phyloP scores from a whole-genome alignment of 1,140 invertebrate species.

The Drosophila insularis region DNA sequence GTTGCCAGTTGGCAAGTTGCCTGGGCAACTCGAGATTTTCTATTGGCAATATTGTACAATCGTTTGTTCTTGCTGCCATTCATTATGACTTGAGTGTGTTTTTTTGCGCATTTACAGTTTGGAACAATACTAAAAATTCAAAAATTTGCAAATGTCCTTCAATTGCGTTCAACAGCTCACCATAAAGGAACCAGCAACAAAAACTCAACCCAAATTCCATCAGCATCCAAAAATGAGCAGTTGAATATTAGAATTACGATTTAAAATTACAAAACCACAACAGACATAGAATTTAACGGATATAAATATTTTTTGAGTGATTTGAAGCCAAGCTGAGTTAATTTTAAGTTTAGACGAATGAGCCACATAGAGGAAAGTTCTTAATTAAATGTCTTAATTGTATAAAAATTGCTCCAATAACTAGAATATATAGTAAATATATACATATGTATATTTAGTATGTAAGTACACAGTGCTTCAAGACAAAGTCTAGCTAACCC shows the following conservation, averaged over 20 bases:
- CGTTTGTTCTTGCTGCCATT: conserved; percentile 29
- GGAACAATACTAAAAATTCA: conserved; percentile 62
- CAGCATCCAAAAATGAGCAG: no score
- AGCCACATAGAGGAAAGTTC: not conserved
- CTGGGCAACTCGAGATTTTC: conserved; percentile 21
- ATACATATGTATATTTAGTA: not conserved
- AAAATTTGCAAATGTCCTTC: conserved; percentile 25
- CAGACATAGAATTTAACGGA: conserved; percentile 39
- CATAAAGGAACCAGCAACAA: conserved; percentile 25
- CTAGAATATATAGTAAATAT: no score
- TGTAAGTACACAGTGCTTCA: not conserved
- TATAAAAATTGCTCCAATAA: not conserved
- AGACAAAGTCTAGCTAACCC: conserved; percentile 23
- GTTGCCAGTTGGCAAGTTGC: conserved; percentile 15
- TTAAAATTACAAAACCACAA: not conserved
- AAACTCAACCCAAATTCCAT: no score
- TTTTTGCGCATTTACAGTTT: conserved; percentile 67
- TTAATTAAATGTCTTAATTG: conserved; percentile 10
- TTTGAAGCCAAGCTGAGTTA: conserved; percentile 71
- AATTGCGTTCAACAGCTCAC: conserved; percentile 32
- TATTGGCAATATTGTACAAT: conserved; percentile 36
- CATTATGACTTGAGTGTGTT: conserved; percentile 33
- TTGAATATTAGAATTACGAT: no score
- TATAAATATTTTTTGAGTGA: conserved; percentile 62
- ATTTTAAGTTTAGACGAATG: conserved; percentile 40